phyloP scores from a whole-genome alignment of 2,113 vertebrate species.

The Bufo bufo region DNA sequence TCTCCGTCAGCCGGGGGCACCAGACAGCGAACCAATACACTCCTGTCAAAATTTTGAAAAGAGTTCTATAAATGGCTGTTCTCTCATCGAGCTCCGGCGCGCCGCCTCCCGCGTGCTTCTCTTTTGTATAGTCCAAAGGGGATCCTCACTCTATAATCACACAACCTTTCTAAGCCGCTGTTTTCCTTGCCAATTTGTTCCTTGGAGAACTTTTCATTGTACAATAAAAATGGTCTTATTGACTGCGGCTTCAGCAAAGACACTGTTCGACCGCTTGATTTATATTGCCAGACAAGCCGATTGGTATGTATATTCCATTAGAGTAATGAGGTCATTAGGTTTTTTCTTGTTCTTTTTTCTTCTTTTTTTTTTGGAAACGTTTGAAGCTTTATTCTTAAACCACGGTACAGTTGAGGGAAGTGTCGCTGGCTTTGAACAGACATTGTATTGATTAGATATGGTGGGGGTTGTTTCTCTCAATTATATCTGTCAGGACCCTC shows the following conservation, averaged over 20 bases:
- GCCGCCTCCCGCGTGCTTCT: background rate
- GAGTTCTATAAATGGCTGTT: background rate
- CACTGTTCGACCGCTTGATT: conserved; percentile 36
- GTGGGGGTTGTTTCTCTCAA: background rate
- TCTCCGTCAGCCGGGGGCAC: background rate
- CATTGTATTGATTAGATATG: conserved; percentile 2
- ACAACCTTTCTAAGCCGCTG: conserved; percentile 24
- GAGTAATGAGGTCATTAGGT: conserved; percentile 47
- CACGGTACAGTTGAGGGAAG: conserved; percentile 28
- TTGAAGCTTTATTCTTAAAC: conserved; percentile 30
- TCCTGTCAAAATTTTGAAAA: background rate
- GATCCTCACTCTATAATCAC: conserved; percentile 40
- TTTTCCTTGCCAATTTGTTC: conserved; percentile 47
- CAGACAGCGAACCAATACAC: background rate
- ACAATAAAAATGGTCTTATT: conserved; percentile 56
- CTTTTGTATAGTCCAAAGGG: conserved; percentile 26
- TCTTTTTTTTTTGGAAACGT: background rate
- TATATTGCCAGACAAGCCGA: conserved; percentile 30
- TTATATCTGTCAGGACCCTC: background rate
- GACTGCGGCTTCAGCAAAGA: conserved; percentile 53
- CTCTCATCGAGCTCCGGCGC: background rate
- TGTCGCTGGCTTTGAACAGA: background rate
- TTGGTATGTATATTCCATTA: conserved; percentile 49
- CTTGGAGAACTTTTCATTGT: conserved; percentile 48
- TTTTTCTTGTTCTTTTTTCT: conserved; percentile 1